Evolutionary conservation across 1,140 invertebrate species (phyloP).

Genomic region (Drosophila pruinosa): DNA sequence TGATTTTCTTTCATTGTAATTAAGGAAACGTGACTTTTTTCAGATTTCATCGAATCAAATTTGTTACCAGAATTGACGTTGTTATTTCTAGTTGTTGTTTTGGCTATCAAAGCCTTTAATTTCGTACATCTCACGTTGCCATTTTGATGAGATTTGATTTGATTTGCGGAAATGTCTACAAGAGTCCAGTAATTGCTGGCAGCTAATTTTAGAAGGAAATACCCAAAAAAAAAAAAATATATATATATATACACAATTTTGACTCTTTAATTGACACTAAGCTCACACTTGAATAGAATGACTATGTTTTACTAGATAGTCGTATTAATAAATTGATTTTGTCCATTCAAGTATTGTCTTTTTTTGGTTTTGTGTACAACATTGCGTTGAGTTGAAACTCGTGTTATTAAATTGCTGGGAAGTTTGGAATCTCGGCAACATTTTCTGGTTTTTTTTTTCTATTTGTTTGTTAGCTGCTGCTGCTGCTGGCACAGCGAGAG

Average conservation of each 20-base stretch:
- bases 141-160: constrained; percentile 64
- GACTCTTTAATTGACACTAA: constrained; percentile 11
- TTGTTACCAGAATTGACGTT: constrained; percentile 64
- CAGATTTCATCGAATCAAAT: constrained; percentile 69
- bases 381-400: constrained; percentile 65
- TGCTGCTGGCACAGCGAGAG: constrained; percentile 42
- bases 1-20: constrained; percentile 76
- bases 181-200: constrained; percentile 20
- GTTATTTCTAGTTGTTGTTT: constrained; percentile 62
- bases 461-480: constrained; percentile 32
- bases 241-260: not conserved
- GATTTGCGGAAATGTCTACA: constrained; percentile 69
- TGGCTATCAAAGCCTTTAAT: constrained; percentile 48
- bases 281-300: constrained; percentile 1
- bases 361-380: constrained; percentile 32
- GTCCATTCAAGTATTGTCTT: not conserved
- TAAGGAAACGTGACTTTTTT: constrained; percentile 81
- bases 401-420: constrained; percentile 72
- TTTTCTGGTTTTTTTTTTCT: constrained; percentile 51
- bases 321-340: constrained; percentile 22
- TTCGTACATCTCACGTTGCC: constrained; percentile 60
- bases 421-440: constrained; percentile 54
- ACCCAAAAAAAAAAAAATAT: not conserved
- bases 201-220: constrained; percentile 13
- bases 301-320: not conserved